These are phyloP conservation scores for Proteles cristata DNA, from an alignment of 2,113 vertebrate genomes.

Conservation along the genomic window DNA sequence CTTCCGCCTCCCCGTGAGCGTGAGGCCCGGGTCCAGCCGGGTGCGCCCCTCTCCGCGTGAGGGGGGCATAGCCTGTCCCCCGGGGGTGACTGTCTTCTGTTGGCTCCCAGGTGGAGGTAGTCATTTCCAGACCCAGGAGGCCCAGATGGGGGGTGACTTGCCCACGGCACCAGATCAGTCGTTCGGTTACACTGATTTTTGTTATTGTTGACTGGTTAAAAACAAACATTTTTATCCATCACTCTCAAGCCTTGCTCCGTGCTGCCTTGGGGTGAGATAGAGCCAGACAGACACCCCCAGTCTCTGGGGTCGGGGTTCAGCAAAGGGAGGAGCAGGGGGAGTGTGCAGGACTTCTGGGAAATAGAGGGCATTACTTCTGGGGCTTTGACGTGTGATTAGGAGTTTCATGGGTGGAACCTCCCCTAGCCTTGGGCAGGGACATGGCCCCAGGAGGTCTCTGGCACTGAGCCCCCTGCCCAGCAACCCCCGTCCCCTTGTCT, in stretches of 20 bases:
- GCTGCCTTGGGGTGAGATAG: background rate
- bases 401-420: background rate
- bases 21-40: background rate
- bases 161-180: no score
- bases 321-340: background rate
- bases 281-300: background rate
- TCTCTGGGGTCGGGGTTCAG: background rate
- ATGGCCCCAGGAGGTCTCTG: background rate
- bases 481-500: constrained; percentile 53
- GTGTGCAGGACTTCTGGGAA: background rate
- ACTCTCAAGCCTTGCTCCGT: background rate
- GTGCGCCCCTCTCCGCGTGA: background rate
- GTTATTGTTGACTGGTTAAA: background rate
- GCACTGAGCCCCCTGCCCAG: background rate
- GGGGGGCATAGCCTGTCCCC: background rate
- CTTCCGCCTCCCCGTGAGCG: rapidly evolving
- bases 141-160: background rate
- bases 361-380: background rate
- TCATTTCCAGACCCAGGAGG: background rate
- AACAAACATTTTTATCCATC: background rate
- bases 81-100: background rate
- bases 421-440: background rate
- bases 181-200: background rate
- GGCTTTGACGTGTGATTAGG: background rate
- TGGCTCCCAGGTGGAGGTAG: background rate